Base-by-base conservation (phyloP, 1,140 invertebrate genomes). In the Choristoneura fumiferana region DNA sequence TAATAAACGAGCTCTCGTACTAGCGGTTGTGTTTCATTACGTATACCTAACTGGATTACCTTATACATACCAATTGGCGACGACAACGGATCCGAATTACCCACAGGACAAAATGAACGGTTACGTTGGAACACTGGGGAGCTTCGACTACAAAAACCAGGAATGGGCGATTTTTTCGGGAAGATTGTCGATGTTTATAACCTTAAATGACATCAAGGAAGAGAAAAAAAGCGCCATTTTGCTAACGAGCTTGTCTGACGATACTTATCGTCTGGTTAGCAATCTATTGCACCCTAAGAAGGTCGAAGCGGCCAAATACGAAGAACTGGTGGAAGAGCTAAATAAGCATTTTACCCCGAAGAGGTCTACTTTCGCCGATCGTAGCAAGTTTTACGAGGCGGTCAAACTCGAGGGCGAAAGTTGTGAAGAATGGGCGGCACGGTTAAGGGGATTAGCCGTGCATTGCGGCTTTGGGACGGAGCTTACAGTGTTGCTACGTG, bases 181-280 rank as follows among this genome's bases (percentile, higher is more conserved):
- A 39, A 39, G 37, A 39, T 39, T 43, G 8, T 15, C 40, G 15
- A 43, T 22, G 17, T 15, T 43, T 15, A 40, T 40, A 40, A 40
- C 38, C 12, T 40, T 40, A 15, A 40, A 40, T 9, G 38, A 17
- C 38, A 40, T 40, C 4, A 14, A 12, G 9, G 14, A 15, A 4
- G 12, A 14, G 4, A 40, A 40, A 15, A 40, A 40, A 40, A 40
- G 5, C 1, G 38, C 38, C 1, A 15, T 40, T 8, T 40, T 40
- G 9, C 38, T 40, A 15, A 40, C 38, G 38, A 40, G 38, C 15
- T 40, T 40, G 15, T 40, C 38, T 1, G 38, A 40, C 5, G 38
- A 40, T 3, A 8, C 38, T 1, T 40, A 40, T 15, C 38, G 38
- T 13, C 15, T 40, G 38, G 38, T 40, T 40, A 40, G 38, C 15